These are phyloP conservation scores for Stegophylla sp. DNA, from an alignment of 2,888 invertebrate genomes.

Conservation along the genomic window DNA sequence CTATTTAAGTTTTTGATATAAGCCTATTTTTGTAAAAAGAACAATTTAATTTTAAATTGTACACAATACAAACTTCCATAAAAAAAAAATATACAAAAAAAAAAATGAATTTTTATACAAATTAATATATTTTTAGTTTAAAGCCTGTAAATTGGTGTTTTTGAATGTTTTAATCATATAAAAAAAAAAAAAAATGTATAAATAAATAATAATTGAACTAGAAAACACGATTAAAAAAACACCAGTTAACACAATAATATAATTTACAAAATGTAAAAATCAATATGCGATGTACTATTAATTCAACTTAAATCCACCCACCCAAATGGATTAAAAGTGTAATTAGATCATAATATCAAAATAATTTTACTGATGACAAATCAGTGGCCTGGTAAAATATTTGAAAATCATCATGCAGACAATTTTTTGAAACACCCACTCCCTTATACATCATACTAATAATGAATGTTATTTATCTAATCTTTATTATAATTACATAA, in stretches of 20 bases:
- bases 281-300: slow-evolving; percentile 41
- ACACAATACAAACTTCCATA: slow-evolving; percentile 3
- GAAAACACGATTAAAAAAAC: slow-evolving; percentile 35
- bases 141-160: slow-evolving; percentile 33
- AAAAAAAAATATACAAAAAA: slow-evolving; percentile 19
- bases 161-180: slow-evolving; percentile 16
- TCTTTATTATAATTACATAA: too few relatives aligned
- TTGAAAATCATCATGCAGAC: too few relatives aligned
- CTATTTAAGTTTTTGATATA: background rate
- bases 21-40: slow-evolving; percentile 2
- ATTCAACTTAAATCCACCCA: background rate
- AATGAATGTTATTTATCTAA: too few relatives aligned
- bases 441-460: too few relatives aligned
- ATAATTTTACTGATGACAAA: too few relatives aligned
- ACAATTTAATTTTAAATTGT: slow-evolving; percentile 13
- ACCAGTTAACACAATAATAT: slow-evolving; percentile 19
- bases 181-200: too few relatives aligned
- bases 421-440: too few relatives aligned
- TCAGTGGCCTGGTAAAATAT: too few relatives aligned
- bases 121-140: slow-evolving; percentile 24
- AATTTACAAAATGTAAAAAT: background rate
- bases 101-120: slow-evolving; percentile 5
- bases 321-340: too few relatives aligned
- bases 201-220: too few relatives aligned
- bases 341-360: too few relatives aligned